phyloP scores from a whole-genome alignment of 2,888 invertebrate species.

The Drosophila ezoana region DNA sequence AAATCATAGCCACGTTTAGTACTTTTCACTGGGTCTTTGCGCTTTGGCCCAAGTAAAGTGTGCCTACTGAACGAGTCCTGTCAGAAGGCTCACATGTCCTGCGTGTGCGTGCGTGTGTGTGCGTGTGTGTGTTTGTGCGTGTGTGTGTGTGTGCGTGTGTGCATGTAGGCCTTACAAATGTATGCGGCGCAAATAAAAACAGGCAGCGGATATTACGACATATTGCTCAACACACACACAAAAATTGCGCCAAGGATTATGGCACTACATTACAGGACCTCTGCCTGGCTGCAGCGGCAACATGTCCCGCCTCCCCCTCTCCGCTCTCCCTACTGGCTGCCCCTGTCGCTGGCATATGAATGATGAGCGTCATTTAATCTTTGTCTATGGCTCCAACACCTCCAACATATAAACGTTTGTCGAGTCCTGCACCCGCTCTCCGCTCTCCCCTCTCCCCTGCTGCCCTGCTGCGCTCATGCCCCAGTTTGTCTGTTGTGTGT shows the following conservation, averaged over 20 bases:
- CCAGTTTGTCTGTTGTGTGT: constrained; percentile 10
- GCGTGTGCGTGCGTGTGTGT: neutral
- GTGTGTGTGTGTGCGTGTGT: constrained; percentile 8
- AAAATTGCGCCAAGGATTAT: constrained; percentile 79
- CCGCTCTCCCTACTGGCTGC: neutral
- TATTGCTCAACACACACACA: constrained; percentile 71
- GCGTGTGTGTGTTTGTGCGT: constrained; percentile 6
- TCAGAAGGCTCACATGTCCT: constrained; percentile 71
- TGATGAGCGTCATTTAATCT: constrained; percentile 80
- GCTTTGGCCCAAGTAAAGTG: constrained; percentile 32
- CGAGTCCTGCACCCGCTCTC: constrained; percentile 10
- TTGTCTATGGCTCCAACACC: constrained; percentile 75
- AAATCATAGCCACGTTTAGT: constrained; percentile 79
- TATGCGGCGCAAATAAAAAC: constrained; percentile 72
- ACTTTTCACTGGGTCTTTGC: constrained; percentile 63
- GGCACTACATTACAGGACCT: constrained; percentile 74
- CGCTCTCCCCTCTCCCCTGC: constrained; percentile 16
- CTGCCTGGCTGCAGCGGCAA: constrained; percentile 14
- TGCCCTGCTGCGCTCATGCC: constrained; percentile 1
- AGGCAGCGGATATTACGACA: constrained; percentile 79
- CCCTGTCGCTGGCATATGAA: constrained; percentile 67
- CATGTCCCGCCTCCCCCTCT: neutral
- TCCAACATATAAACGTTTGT: constrained; percentile 59
- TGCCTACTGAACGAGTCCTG: constrained; percentile 38
- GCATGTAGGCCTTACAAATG: constrained; percentile 50